Conservation (phyloP, 2,797 vertebrate genomes). For the Gymnothorax reevesii region DNA sequence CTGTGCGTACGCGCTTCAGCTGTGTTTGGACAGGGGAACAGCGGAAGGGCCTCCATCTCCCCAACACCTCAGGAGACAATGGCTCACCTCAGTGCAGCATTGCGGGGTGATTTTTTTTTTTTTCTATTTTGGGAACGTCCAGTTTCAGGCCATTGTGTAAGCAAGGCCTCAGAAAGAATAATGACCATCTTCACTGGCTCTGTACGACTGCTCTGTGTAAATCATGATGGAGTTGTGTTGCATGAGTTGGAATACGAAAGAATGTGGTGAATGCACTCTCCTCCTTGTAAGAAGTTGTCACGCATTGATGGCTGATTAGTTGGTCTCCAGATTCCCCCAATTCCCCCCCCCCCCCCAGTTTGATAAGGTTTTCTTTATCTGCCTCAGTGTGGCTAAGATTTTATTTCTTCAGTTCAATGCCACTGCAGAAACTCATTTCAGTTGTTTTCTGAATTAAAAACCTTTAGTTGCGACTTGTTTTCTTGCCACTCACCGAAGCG, state of each 20-base stretch:
- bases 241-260: background rate
- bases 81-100: background rate
- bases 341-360: too few species aligned
- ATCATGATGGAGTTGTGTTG: background rate
- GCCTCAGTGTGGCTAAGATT: background rate
- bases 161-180: background rate
- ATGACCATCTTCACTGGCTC: background rate
- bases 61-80: background rate
- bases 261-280: background rate
- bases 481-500: background rate
- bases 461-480: background rate
- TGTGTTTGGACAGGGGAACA: slow-evolving; percentile 76
- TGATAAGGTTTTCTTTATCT: background rate
- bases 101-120: background rate
- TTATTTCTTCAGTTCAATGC: background rate
- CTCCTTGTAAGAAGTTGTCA: background rate
- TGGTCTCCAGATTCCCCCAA: too few species aligned
- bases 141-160: background rate
- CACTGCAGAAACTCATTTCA: background rate
- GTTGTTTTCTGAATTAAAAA: background rate
- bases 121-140: background rate
- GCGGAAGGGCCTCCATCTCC: slow-evolving; percentile 49
- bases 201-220: background rate
- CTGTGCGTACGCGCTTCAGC: slow-evolving; percentile 54
- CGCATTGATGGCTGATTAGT: background rate